Percentiles rank a stretch among this genome's conserved stretches.
Conservation (phyloP, 2,888 invertebrate species). For the Drosophila koepferae region DNA sequence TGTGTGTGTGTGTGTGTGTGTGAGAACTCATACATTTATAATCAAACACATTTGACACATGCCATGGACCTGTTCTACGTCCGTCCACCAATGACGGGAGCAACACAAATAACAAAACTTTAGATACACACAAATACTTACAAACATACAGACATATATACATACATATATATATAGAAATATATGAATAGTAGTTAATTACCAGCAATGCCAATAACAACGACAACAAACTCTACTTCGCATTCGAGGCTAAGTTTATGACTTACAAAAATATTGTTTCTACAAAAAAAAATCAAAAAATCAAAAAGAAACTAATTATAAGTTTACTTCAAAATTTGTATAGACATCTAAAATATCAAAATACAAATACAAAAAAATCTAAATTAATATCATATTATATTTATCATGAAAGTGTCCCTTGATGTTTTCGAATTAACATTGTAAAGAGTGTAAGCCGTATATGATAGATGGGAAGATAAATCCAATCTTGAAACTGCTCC, state of each 20-base stretch:
- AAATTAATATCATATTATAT: not conserved
- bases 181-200: conserved; percentile 65
- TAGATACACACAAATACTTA: not conserved
- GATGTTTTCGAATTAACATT: no score
- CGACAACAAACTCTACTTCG: conserved; percentile 16
- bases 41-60: conserved; percentile 34
- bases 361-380: no score
- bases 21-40: conserved; percentile 12
- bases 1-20: conserved; percentile 13
- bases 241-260: not conserved
- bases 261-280: not conserved
- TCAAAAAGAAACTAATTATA: not conserved
- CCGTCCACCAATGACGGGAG: conserved; percentile 40
- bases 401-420: no score
- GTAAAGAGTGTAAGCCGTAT: not conserved
- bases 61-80: conserved; percentile 57
- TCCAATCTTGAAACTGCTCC: not conserved
- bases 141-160: not conserved
- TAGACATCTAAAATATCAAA: not conserved
- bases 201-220: conserved; percentile 55
- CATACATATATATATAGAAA: not conserved
- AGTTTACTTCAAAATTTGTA: not conserved
- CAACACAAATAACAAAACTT: conserved; percentile 39
- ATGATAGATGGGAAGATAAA: not conserved
- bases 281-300: not conserved